These are phyloP conservation scores for Staurois parvus DNA, from an alignment of 2,797 vertebrate species.

Conservation along the genomic window DNA sequence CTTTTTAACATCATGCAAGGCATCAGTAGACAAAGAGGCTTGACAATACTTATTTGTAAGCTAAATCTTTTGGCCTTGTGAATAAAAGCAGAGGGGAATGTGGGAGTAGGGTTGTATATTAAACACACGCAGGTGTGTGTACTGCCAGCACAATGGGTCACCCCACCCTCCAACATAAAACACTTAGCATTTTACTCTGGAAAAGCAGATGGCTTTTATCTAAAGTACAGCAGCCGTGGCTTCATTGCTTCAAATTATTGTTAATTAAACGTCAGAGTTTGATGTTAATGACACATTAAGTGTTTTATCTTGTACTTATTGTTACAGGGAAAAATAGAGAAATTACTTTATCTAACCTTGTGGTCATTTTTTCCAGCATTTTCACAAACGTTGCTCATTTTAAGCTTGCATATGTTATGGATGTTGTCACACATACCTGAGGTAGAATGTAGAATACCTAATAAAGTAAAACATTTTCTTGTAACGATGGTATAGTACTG, in stretches of 20 bases:
- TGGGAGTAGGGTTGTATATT: not conserved
- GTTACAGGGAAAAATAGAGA: constrained; percentile 12
- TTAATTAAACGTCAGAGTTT: constrained; percentile 37
- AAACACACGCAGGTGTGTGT: not conserved
- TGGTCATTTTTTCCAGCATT: constrained; percentile 21
- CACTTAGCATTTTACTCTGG: not conserved
- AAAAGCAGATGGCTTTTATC: constrained; percentile 25
- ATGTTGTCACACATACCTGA: constrained; percentile 65
- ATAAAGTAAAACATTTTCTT: not conserved
- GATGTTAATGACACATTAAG: constrained; percentile 39
- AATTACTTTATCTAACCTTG: constrained; percentile 22
- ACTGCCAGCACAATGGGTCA: not conserved
- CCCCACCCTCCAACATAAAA: not conserved
- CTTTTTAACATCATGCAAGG: not conserved
- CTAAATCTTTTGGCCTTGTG: not conserved
- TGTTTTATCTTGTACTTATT: constrained; percentile 19
- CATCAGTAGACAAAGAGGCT: not conserved
- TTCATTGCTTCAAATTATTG: not conserved
- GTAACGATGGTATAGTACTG: not conserved
- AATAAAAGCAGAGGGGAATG: not conserved
- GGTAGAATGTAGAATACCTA: not conserved
- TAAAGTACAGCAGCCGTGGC: not conserved
- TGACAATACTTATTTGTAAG: constrained; percentile 28
- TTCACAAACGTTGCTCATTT: constrained; percentile 57
- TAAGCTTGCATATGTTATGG: constrained; percentile 61